Evolutionary conservation across 2,113 vertebrate genomes (phyloP).

Genomic region (Falco punctatus): DNA sequence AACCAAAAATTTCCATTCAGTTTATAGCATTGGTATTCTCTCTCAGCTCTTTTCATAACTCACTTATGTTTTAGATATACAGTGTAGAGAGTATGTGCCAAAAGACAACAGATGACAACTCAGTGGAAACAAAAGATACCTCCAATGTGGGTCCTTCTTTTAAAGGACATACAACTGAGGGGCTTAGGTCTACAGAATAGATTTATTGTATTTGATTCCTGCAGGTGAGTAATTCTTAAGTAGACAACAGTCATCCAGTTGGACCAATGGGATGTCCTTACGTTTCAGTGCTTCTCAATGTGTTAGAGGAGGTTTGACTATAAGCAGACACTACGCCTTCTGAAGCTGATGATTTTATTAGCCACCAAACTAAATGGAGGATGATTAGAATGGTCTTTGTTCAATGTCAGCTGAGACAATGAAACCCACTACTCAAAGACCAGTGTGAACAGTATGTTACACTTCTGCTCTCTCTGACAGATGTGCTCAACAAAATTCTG

Average conservation of each 20-base stretch:
- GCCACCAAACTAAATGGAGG: background rate
- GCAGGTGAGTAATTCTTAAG: background rate
- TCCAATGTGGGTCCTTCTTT: background rate
- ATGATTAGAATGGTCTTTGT: background rate
- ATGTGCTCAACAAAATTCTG: background rate
- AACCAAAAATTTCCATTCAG: background rate
- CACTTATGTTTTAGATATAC: background rate
- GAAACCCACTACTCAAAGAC: background rate
- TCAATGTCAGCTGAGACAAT: background rate
- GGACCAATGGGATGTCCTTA: background rate
- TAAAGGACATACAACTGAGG: background rate
- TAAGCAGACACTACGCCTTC: background rate
- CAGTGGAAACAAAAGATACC: background rate
- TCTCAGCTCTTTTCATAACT: rapidly evolving
- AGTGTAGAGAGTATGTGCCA: background rate
- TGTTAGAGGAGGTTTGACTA: background rate
- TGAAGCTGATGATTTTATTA: background rate
- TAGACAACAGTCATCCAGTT: background rate
- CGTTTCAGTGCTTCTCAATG: background rate
- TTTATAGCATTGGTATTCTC: background rate
- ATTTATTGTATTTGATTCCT: background rate
- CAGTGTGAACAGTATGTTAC: background rate
- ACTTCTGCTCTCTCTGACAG: background rate
- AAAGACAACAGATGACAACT: background rate
- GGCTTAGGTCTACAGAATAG: background rate